phyloP scores from a whole-genome alignment of 2,888 invertebrate genomes.

The Suillia variegata region DNA sequence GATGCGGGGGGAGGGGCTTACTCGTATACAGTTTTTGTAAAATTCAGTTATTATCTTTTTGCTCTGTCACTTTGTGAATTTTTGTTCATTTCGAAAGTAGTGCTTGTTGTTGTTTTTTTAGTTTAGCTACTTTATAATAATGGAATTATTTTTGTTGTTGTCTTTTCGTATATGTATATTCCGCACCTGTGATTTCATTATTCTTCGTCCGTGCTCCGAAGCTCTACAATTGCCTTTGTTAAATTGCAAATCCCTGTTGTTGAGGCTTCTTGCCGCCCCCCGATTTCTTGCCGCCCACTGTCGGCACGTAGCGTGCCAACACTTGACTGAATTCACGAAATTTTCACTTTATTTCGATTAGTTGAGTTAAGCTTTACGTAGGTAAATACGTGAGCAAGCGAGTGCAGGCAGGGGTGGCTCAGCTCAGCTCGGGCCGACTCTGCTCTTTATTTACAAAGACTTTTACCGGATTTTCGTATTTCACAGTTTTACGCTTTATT shows the following conservation, averaged over 20 bases:
- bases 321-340: constrained; percentile 29
- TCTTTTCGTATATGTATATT: no score
- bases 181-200: constrained; percentile 1
- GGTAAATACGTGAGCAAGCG: not conserved
- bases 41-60: no score
- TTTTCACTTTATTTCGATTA: constrained; percentile 19
- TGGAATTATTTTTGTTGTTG: no score
- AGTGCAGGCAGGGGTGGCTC: no score
- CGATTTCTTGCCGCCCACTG: no score
- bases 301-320: constrained; percentile 25
- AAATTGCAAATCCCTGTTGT: constrained; percentile 11
- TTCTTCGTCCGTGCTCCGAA: not conserved
- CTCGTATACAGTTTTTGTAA: no score
- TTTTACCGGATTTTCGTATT: no score
- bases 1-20: no score
- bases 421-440: no score
- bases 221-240: constrained; percentile 3
- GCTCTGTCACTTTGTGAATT: not conserved
- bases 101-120: not conserved
- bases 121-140: not conserved
- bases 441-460: no score
- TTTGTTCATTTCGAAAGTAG: not conserved
- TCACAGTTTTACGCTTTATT: constrained; percentile 15
- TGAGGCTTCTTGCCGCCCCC: not conserved
- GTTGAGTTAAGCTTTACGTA: constrained; percentile 5